A percentile compares a stretch with the other conserved stretches of the same genome.
phyloP scores from a whole-genome alignment of 2,113 vertebrate species.

The Siniperca knerii region DNA sequence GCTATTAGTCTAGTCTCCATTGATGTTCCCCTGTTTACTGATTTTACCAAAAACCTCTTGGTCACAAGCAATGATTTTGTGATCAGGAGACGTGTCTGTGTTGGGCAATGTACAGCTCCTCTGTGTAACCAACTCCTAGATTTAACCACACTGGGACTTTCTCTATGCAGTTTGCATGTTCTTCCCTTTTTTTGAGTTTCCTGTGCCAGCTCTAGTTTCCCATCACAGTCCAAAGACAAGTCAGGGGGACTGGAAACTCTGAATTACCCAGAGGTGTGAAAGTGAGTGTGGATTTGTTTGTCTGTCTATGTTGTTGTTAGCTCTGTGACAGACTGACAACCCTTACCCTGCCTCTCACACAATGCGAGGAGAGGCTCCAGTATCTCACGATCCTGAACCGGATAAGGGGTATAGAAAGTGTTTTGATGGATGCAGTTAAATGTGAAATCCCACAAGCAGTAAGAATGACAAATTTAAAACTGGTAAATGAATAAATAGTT shows the following conservation, averaged over 20 bases:
- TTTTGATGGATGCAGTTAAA: neutral
- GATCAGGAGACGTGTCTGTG: neutral
- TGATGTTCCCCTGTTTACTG: neutral
- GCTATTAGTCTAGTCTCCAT: neutral
- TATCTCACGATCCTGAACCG: neutral
- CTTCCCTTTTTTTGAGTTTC: neutral
- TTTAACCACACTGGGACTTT: neutral
- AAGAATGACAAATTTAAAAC: neutral
- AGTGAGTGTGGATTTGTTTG: neutral
- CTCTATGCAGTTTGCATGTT: neutral
- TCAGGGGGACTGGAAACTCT: constrained; percentile 5
- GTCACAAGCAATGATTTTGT: neutral
- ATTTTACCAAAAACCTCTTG: neutral
- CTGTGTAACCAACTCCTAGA: neutral
- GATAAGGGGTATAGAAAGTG: neutral
- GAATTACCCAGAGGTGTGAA: neutral
- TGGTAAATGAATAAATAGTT: neutral
- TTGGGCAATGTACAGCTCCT: neutral
- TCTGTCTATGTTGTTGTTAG: constrained; percentile 1
- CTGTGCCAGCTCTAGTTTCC: neutral
- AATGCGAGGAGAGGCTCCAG: neutral
- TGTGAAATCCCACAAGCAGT: neutral
- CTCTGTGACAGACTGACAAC: constrained; percentile 6
- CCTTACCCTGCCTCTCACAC: neutral
- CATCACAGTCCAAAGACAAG: neutral